Base-by-base conservation (phyloP, 1,140 invertebrate genomes). In the Drosophila nebulosa region DNA sequence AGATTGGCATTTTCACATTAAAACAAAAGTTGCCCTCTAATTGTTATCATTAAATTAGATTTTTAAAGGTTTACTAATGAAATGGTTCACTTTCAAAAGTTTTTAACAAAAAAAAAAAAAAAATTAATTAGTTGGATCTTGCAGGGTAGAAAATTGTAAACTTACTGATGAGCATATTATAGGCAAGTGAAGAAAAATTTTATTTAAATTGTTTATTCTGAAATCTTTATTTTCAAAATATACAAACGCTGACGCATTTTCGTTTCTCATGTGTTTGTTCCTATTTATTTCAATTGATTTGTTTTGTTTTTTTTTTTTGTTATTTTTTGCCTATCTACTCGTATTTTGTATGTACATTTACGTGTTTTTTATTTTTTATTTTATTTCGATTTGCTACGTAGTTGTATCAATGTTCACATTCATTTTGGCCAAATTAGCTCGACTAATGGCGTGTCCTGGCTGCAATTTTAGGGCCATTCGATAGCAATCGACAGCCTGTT, bases 401-500 rank as follows among this genome's bases (percentile, higher is more conserved):
- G 51, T 73, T 7, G 70, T 58, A 68, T 85, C 69, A 57, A 69
- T 63, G 22, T 42, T 59, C 18, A 74, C 52, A 27, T 60, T 63
- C 58, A 86, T 67, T 58, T 97, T 97, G 84, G 95, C 94, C 22
- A 98, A 93, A 92, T 98, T 99, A 42, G 95, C 96, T 73, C 96
- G 93, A 16, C 97, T 98, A 26, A 97, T 96, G 16, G 94, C 93
- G 92, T 98, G 97, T 72, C 95, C 95, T 0, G 97, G 97, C 79
- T 97, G 95, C 4, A 98, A 92, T 64, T 94, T 92, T 60, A 98
- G 92, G 1, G 97, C 97, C 80, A 94, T 93, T 59, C 95, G 92
- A 92, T 99, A 99, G 60, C 96, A 95, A 5, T 93, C 91, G 22
- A 96, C 96, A 0, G 98, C 97, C 85, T 98, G 96, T n/a, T 92